phyloP scores from a whole-genome alignment of 2,113 vertebrate genomes.

The Daboia siamensis region DNA sequence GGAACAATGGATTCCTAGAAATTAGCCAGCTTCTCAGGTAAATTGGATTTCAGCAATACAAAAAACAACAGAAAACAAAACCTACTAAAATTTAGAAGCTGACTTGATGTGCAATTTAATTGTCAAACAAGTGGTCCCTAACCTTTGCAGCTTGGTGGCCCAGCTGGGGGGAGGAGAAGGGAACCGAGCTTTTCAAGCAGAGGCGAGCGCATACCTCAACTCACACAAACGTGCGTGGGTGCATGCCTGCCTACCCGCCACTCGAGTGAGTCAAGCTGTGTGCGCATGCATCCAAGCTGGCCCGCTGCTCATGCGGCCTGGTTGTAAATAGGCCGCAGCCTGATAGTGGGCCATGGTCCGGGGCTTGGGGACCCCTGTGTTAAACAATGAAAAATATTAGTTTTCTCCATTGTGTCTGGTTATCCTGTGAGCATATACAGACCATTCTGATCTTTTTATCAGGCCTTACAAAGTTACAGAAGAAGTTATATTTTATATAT shows the following conservation, averaged over 20 bases:
- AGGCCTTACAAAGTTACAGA: background rate
- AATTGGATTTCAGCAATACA: conserved; percentile 44
- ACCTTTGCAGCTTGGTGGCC: too few species aligned
- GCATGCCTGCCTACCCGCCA: too few species aligned
- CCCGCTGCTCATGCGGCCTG: too few species aligned
- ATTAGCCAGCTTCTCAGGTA: conserved; percentile 40
- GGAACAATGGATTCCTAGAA: conserved; percentile 40
- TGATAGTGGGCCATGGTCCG: too few species aligned
- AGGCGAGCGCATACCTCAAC: too few species aligned
- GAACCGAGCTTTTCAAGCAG: too few species aligned
- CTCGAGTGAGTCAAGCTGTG: too few species aligned
- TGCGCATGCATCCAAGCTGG: too few species aligned
- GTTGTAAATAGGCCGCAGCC: too few species aligned
- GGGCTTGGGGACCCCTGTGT: background rate
- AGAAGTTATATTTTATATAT: background rate
- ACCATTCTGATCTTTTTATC: background rate
- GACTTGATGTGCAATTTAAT: conserved; percentile 3
- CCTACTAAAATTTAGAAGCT: conserved; percentile 4
- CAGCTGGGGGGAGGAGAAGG: too few species aligned
- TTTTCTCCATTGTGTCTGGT: background rate
- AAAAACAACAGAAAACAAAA: background rate
- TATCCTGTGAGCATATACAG: background rate
- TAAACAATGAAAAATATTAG: conserved; percentile 40
- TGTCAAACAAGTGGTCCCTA: conserved; percentile 32
- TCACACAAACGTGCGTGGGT: too few species aligned